phyloP scores from a whole-genome alignment of 35 echinoderm and acorn worm genomes.

The Holothuria glaberrima region DNA sequence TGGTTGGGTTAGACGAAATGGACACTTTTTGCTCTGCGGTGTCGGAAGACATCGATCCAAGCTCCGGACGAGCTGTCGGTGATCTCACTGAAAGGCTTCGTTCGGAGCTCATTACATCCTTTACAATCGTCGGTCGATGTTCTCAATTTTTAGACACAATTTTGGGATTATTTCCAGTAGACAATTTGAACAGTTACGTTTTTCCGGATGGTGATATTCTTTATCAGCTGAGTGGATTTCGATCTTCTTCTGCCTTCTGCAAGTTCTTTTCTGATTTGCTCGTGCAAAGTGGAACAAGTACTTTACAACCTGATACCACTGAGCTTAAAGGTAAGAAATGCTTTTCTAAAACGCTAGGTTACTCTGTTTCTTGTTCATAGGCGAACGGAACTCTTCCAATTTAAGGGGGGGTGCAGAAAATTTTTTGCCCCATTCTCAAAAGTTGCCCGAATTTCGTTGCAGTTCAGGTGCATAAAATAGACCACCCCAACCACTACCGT shows the following conservation, averaged over 20 bases:
- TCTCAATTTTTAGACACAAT: conserved; percentile 5
- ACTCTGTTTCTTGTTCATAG: too few relatives aligned
- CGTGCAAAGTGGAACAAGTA: too few relatives aligned
- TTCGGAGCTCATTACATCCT: background rate
- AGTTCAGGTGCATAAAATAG: too few relatives aligned
- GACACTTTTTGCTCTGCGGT: background rate
- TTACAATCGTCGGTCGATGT: conserved; percentile 7
- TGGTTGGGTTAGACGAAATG: background rate
- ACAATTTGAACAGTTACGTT: background rate
- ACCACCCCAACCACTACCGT: too few relatives aligned
- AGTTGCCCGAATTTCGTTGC: too few relatives aligned
- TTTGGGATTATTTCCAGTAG: background rate
- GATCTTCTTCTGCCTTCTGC: conserved; percentile 13
- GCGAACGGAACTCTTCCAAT: too few relatives aligned
- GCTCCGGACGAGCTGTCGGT: conserved; percentile 1
- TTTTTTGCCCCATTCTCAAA: too few relatives aligned
- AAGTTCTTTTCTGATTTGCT: conserved; percentile 6
- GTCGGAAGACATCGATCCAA: background rate
- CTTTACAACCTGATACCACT: too few relatives aligned
- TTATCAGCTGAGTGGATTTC: conserved; percentile 8
- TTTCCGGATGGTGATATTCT: background rate
- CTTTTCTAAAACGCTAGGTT: too few relatives aligned
- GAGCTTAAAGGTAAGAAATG: too few relatives aligned
- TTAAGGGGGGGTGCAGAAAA: too few relatives aligned
- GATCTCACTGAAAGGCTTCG: background rate